These are phyloP conservation scores for Lasius fuliginosus DNA, from an alignment of 2,888 invertebrate genomes.

Conservation along the genomic window DNA sequence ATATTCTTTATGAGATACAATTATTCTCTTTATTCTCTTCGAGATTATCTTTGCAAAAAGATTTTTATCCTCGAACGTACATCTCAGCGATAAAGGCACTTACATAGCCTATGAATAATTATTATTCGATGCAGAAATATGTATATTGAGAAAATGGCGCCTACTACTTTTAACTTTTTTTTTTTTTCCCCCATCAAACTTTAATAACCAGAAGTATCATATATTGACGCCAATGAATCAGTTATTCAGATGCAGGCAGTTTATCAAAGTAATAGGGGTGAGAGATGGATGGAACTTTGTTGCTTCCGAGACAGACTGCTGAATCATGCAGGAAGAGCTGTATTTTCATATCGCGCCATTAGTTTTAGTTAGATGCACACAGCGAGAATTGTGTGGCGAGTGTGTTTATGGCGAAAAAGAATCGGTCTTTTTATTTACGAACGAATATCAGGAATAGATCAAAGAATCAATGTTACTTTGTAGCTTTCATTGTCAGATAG, in stretches of 20 bases:
- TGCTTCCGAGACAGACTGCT: not conserved
- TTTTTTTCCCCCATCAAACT: not conserved
- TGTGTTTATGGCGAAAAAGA: slow-evolving; percentile 21
- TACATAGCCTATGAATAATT: not conserved
- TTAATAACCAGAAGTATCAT: not conserved
- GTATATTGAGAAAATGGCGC: not conserved
- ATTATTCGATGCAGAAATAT: not conserved
- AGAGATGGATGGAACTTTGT: slow-evolving; percentile 9
- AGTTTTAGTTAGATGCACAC: not conserved
- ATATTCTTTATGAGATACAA: slow-evolving; percentile 8
- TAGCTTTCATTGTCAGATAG: slow-evolving; percentile 14
- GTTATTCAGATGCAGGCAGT: not conserved
- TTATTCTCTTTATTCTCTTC: slow-evolving; percentile 36
- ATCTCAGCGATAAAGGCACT: not conserved
- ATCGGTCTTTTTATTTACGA: not conserved
- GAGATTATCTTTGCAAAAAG: not conserved
- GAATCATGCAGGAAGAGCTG: slow-evolving; percentile 1
- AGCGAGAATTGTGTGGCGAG: not conserved
- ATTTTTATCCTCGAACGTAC: not conserved
- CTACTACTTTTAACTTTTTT: not conserved
- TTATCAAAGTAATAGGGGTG: slow-evolving; percentile 5
- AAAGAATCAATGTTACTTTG: slow-evolving; percentile 5
- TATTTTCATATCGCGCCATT: slow-evolving; percentile 14
- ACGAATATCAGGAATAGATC: not conserved
- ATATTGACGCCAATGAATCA: not conserved